These are phyloP conservation scores for Holacanthus passer DNA, from an alignment of 2,113 vertebrate species.

Conservation along the genomic window DNA sequence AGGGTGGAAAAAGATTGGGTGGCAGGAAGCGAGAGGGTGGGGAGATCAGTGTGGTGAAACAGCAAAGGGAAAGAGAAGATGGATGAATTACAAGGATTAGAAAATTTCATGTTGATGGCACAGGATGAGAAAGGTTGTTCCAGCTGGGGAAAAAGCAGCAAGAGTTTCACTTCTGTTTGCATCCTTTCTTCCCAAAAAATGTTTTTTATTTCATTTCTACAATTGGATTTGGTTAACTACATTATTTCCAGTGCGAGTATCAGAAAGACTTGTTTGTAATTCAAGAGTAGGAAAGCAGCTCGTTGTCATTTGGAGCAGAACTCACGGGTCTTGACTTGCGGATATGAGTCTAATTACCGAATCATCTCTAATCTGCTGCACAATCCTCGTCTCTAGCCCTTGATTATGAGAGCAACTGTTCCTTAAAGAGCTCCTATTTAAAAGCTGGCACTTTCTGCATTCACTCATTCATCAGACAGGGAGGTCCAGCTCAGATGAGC, in stretches of 20 bases:
- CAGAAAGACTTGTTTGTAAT: conserved; percentile 12
- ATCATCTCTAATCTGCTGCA: conserved; percentile 44
- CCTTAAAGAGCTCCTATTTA: conserved; percentile 20
- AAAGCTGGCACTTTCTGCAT: conserved; percentile 13
- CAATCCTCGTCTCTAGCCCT: conserved; percentile 34
- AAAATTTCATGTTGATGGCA: conserved; percentile 31
- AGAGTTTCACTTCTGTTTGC: conserved; percentile 2
- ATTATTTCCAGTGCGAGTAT: neutral
- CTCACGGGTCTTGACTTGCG: conserved; percentile 34
- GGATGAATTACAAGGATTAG: conserved; percentile 48
- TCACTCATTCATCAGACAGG: conserved; percentile 45
- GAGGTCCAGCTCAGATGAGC: conserved; percentile 52
- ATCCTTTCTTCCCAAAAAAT: conserved; percentile 6
- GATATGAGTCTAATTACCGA: conserved; percentile 38
- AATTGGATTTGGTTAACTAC: neutral
- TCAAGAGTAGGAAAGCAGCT: neutral
- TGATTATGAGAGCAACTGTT: conserved; percentile 42
- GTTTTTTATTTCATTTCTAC: neutral
- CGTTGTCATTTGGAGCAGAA: conserved; percentile 45
- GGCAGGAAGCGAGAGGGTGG: conserved; percentile 46
- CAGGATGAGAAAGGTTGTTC: conserved; percentile 16
- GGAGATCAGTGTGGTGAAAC: conserved; percentile 20
- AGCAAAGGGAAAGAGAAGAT: conserved; percentile 41
- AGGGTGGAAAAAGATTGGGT: conserved; percentile 53
- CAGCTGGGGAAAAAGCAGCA: conserved; percentile 1